phyloP scores from a whole-genome alignment of 2,797 vertebrate genomes.

The Peromyscus nudipes region DNA sequence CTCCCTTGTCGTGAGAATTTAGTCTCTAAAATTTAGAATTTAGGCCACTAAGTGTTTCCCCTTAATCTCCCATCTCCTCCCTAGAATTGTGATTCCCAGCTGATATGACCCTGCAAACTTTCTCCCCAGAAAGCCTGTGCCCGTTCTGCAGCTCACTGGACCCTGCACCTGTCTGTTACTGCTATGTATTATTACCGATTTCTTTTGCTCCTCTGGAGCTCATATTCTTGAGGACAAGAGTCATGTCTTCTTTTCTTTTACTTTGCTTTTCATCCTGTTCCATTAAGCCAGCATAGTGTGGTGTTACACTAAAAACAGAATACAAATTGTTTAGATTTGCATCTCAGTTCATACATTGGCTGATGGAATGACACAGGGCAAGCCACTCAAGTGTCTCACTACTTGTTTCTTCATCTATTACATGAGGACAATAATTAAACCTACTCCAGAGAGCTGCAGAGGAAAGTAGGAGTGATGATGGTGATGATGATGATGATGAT shows the following conservation, averaged over 20 bases:
- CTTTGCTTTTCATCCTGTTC: neutral
- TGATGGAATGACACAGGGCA: neutral
- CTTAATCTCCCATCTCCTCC: neutral
- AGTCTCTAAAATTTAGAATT: neutral
- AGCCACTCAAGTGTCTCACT: slow-evolving; percentile 15
- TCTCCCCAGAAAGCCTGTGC: neutral
- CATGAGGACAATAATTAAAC: slow-evolving; percentile 29
- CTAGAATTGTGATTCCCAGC: neutral
- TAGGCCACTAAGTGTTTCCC: no score
- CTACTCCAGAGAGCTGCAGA: slow-evolving; percentile 32
- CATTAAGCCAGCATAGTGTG: neutral
- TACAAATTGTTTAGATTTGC: neutral
- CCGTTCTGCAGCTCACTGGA: neutral
- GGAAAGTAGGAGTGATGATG: neutral
- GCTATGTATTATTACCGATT: neutral
- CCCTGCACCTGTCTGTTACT: neutral
- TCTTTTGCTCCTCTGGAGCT: neutral
- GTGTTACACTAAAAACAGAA: neutral
- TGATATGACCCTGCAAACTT: neutral
- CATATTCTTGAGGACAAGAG: neutral
- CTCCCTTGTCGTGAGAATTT: no score
- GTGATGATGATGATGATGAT: neutral
- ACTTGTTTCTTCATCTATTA: slow-evolving; percentile 20
- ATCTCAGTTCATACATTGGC: neutral
- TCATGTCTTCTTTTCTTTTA: neutral